A percentile compares a stretch with the other conserved stretches of the same genome.
phyloP scores from a whole-genome alignment of 2,113 vertebrate species.

The Embiotoca jacksoni region DNA sequence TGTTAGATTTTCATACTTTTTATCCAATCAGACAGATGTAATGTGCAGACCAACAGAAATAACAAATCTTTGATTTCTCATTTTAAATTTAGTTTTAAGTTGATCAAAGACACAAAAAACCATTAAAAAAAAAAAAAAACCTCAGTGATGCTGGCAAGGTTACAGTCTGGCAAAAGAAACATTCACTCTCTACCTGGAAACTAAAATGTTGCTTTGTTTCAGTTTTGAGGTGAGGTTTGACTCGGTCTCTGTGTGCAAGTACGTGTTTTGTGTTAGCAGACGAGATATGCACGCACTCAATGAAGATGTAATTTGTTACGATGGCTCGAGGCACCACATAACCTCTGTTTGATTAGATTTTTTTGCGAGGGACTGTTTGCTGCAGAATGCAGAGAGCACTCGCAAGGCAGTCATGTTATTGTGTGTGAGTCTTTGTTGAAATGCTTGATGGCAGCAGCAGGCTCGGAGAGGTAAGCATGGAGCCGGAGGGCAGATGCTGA shows the following conservation, averaged over 20 bases:
- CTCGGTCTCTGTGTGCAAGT: slow-evolving; percentile 37
- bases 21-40: slow-evolving; percentile 17
- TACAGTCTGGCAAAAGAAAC: no score
- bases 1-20: slow-evolving; percentile 37
- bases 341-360: slow-evolving; percentile 80
- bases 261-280: slow-evolving; percentile 50
- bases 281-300: slow-evolving; percentile 70
- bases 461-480: slow-evolving; percentile 67
- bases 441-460: slow-evolving; percentile 67
- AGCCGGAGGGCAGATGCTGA: slow-evolving; percentile 84
- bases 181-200: slow-evolving; percentile 6
- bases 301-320: slow-evolving; percentile 74
- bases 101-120: no score
- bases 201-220: slow-evolving; percentile 49
- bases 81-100: no score
- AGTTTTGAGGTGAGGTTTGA: slow-evolving; percentile 9
- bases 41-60: not conserved
- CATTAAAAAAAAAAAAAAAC: no score
- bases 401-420: slow-evolving; percentile 32
- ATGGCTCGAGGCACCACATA: slow-evolving; percentile 73
- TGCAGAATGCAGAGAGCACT: slow-evolving; percentile 57
- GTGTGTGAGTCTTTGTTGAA: slow-evolving; percentile 56
- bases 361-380: slow-evolving; percentile 55
- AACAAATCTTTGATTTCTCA: no score
- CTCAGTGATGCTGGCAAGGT: not conserved